phyloP scores from a whole-genome alignment of 2,888 invertebrate species.

The Priocnemis perturbator region DNA sequence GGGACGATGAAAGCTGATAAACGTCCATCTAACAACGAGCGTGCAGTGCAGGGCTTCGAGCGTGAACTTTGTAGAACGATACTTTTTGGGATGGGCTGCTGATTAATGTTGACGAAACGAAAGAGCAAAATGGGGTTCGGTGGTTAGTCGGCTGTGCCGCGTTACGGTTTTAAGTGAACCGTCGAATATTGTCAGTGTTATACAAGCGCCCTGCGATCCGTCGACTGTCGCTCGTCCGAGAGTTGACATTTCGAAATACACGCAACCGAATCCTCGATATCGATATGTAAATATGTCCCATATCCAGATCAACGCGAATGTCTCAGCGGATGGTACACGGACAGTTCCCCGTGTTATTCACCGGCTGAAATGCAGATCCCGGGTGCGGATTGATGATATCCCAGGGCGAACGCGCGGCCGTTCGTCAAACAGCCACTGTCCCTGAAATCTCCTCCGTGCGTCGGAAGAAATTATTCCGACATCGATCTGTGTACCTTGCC shows the following conservation, averaged over 20 bases:
- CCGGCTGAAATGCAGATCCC: slow-evolving; percentile 51
- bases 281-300: slow-evolving; percentile 44
- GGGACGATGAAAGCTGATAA: too few species aligned
- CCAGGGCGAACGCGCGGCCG: slow-evolving; percentile 19
- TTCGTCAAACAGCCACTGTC: neutral
- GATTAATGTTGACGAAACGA: too few species aligned
- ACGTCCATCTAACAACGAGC: too few species aligned
- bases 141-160: neutral
- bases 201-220: neutral
- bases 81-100: too few species aligned
- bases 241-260: slow-evolving; percentile 32
- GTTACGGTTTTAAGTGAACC: slow-evolving; percentile 31
- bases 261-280: slow-evolving; percentile 18
- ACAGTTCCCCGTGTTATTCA: slow-evolving; percentile 32
- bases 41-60: too few species aligned
- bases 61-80: too few species aligned
- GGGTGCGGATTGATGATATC: slow-evolving; percentile 47
- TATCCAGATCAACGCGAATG: slow-evolving; percentile 21
- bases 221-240: slow-evolving; percentile 25
- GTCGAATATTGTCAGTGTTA: slow-evolving; percentile 30
- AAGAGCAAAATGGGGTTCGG: too few species aligned
- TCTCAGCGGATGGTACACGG: slow-evolving; percentile 23
- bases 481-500: neutral
- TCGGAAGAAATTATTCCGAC: neutral
- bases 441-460: neutral